Evolutionary conservation across 2,113 vertebrate species (phyloP), one percentile per base, ranked within the genome.

Genomic region (Gymnogyps californianus): DNA sequence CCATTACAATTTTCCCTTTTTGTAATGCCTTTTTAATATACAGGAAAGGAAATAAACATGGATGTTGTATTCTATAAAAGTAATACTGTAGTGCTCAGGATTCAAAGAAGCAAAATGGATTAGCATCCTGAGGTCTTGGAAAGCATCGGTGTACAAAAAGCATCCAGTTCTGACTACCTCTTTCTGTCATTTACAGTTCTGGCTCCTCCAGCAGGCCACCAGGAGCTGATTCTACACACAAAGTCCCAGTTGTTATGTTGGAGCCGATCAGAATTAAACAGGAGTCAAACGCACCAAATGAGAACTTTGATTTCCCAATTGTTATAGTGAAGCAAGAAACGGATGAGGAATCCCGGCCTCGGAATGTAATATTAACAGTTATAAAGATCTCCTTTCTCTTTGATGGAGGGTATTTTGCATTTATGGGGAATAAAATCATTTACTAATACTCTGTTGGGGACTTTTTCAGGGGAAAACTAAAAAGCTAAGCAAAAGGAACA

Each of bases 251-350:
- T 18, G 98, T 99, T 42, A 98, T 98, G 97, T 92, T 98, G 94
- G 98, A 98, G 78, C 98, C 98, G 0, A 98, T 98, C 89, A 96
- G 87, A 94, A 98, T 99, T 93, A 99, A 99, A 77, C 98, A 98
- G 84, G 98, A 99, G 79, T 91, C 98, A 44, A 97, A 69, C 24
- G n/a, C 96, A 40, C 75, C 98, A 18, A 98, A 96, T 24, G 98
- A 98, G 90, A 97, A 95, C 77, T 98, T 98, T 9, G 98, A 99
- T 96, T 99, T 98, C 88, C 98, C 98, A 57, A 69, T 98, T 62
- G 98, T 99, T 83, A 91, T 98, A 32, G 98, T 99, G 93, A 99
- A 99, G 90, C 98, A 98, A 90, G 98, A 98, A 94, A 94, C 74
- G 0, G 97, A 98, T 44, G 98, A 98, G 93, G 98, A 98, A 46